Evolutionary conservation across 2,113 vertebrate genomes (phyloP).

Genomic region (Patagioenas fasciata): DNA sequence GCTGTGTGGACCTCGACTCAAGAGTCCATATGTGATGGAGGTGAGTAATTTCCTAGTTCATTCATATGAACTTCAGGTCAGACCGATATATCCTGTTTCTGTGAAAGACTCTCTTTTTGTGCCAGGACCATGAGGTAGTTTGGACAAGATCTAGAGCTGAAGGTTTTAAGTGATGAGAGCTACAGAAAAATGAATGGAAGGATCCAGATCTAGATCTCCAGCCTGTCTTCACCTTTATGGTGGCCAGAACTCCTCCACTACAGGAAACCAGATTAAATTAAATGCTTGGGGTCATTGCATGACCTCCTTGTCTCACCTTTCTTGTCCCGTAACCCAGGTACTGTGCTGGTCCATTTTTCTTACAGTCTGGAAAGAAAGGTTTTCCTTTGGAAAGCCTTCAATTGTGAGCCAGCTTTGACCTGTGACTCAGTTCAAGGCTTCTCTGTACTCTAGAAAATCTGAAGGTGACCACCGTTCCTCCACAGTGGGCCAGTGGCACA

Average conservation of each 20-base stretch:
- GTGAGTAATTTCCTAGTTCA: not conserved
- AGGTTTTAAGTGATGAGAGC: not conserved
- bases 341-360: not conserved
- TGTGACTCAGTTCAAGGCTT: not conserved
- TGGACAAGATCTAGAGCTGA: not conserved
- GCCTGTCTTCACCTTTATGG: not conserved
- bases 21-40: not conserved
- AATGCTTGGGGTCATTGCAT: not conserved
- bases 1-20: not conserved
- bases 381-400: not conserved
- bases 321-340: not conserved
- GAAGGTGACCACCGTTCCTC: not conserved
- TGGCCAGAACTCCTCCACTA: not conserved
- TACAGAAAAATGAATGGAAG: not conserved
- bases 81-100: not conserved
- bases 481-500: not conserved
- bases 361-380: not conserved
- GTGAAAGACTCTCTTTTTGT: not conserved
- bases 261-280: not conserved
- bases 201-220: not conserved
- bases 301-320: rapidly evolving
- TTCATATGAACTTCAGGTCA: not conserved
- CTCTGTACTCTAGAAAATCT: rapidly evolving
- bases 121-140: not conserved
- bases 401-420: not conserved